A percentile compares a stretch with the other conserved stretches of the same genome.
phyloP scores from a whole-genome alignment of 92 coral and sea anemone species.

The Epizoanthus ramosus region DNA sequence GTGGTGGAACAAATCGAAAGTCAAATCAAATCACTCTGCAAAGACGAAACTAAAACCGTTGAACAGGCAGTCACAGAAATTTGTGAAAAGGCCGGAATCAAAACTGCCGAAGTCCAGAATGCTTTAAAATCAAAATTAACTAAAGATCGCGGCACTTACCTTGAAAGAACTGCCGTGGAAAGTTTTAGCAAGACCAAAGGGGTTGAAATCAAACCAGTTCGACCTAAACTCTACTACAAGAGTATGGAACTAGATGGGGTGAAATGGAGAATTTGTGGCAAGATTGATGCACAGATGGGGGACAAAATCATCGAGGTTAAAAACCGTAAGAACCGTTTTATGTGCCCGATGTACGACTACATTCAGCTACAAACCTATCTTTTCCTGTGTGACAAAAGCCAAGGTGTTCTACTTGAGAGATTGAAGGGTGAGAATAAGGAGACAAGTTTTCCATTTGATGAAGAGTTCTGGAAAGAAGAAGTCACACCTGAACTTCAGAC shows the following conservation, averaged over 20 bases:
- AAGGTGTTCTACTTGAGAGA: slow-evolving; percentile 86
- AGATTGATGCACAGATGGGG: slow-evolving; percentile 83
- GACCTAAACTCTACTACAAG: slow-evolving; percentile 52
- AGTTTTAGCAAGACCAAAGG: slow-evolving; percentile 73
- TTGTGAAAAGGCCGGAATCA: slow-evolving; percentile 64
- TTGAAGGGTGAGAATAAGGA: slow-evolving; percentile 74
- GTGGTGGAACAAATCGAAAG: slow-evolving; percentile 44
- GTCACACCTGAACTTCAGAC: slow-evolving; percentile 73
- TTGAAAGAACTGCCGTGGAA: slow-evolving; percentile 80
- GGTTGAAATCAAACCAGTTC: slow-evolving; percentile 50
- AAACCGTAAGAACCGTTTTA: slow-evolving; percentile 85
- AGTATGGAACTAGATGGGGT: slow-evolving; percentile 73
- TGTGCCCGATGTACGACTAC: slow-evolving; percentile 88
- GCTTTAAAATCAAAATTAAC: slow-evolving; percentile 80
- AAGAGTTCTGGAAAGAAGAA: slow-evolving; percentile 72
- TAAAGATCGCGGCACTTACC: slow-evolving; percentile 85
- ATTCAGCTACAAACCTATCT: slow-evolving; percentile 92
- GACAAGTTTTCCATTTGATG: slow-evolving; percentile 76
- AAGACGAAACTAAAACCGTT: slow-evolving; percentile 77
- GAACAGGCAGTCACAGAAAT: slow-evolving; percentile 82
- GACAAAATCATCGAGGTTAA: slow-evolving; percentile 91
- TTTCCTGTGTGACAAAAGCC: slow-evolving; percentile 70
- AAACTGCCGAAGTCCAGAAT: slow-evolving; percentile 58
- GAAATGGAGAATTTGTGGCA: slow-evolving; percentile 81
- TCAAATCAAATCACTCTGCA: slow-evolving; percentile 66